Conservation (phyloP, 1,140 invertebrate species). For the Drosophila melanogaster region DNA sequence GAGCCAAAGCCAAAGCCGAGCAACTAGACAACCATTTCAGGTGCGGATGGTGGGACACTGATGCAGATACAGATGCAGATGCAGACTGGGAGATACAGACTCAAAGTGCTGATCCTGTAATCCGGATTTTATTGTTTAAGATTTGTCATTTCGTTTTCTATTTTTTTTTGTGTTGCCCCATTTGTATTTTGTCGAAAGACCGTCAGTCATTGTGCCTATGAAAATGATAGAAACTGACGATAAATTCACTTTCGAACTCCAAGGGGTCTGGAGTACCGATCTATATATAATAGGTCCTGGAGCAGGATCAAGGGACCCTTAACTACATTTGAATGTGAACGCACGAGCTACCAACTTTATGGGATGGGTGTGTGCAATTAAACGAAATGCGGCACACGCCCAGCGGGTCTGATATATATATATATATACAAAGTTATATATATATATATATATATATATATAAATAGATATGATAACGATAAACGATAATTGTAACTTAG, state of each 20-base stretch:
- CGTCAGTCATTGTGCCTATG: conserved; percentile 74
- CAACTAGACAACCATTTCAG: background rate
- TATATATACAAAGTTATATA: conserved; percentile 31
- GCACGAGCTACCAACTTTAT: conserved; percentile 10
- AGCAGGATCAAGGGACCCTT: conserved; percentile 6
- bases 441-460: conserved; percentile 32
- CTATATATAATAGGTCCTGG: background rate
- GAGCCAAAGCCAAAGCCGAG: conserved; percentile 2
- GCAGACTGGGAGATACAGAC: conserved; percentile 2
- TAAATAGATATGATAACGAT: conserved; percentile 41
- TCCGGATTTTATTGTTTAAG: background rate
- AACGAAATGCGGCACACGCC: background rate
- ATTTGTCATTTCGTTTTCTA: background rate
- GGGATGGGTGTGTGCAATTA: conserved; percentile 7
- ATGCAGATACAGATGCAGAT: background rate
- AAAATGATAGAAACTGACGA: conserved; percentile 56
- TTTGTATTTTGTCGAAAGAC: conserved; percentile 24
- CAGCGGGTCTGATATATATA: conserved; percentile 22
- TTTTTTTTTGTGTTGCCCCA: background rate
- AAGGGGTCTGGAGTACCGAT: conserved; percentile 10
- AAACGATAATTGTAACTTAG: conserved; percentile 68
- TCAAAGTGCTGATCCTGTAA: conserved; percentile 4
- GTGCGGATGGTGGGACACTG: background rate
- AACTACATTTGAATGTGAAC: conserved; percentile 30
- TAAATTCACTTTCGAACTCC: conserved; percentile 37